Base-by-base conservation (phyloP, 2,113 vertebrate genomes). In the Etia nguti region DNA sequence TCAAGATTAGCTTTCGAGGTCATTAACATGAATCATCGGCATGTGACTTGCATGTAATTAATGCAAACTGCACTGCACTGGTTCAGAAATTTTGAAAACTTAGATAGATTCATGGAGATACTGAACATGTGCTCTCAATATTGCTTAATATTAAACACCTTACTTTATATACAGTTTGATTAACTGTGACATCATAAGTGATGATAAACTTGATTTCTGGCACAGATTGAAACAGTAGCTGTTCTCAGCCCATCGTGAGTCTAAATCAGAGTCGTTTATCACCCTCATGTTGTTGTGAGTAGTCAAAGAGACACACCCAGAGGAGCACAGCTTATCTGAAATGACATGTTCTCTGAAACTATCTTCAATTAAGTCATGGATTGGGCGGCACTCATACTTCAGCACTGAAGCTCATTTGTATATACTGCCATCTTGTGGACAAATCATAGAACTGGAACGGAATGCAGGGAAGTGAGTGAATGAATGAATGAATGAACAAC, bases 381-480 rank as follows among this genome's bases (percentile, higher is more conserved):
- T 9, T 12, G 6, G n/a, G 20, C 24, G 4, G 8, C 16, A 9
- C n/a, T 56, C 26, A 20, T 11, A 8, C 12, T 60, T 70, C 41
- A 57, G 12, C 15, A 50, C 16, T 50, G 70, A 57, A 46, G 50
- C 60, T 90, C 26, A 48, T 90, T 91, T 85, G 90, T 68, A 88
- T 87, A 9, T 80, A 80, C 36, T 90, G 89, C 92, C 93, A 93
- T 88, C 94, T 87, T 81, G 84, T 94, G 94, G 94, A 88, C 60
- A 80, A 52, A 8, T 4, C 4, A 1, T 10, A 29, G 54, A 88
- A 88, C 52, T 81, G 43, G 24, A 75, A 75, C 4, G 6, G 24
- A 31, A 75, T 48, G 15, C 50, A 50, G 38, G 59, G 54, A 31
- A n/a, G 29, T 29, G 46, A 81, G 29, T 41, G 56, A 70, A 6